These are phyloP conservation scores for Propithecus perrieri DNA, from an alignment of 2,797 vertebrate genomes.

Conservation along the genomic window DNA sequence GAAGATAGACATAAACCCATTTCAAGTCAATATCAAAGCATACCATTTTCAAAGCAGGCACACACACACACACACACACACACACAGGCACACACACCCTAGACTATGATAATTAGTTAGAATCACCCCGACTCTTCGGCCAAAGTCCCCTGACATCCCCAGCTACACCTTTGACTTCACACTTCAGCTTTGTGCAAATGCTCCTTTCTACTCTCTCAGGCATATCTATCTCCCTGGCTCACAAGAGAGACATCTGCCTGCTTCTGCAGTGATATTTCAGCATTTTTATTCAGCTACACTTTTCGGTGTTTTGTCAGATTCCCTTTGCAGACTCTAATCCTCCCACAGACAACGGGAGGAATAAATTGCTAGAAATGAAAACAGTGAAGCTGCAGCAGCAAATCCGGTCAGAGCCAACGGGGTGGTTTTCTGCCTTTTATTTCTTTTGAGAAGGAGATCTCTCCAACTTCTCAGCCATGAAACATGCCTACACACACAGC, in stretches of 20 bases:
- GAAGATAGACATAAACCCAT: background rate
- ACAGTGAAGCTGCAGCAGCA: background rate
- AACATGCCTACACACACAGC: background rate
- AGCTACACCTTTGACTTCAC: background rate
- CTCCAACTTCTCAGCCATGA: background rate
- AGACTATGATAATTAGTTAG: background rate
- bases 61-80: too few relatives aligned
- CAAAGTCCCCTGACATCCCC: background rate
- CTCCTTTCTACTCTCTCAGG: background rate
- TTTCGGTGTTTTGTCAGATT: conserved; percentile 54
- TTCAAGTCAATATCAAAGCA: background rate
- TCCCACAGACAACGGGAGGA: conserved; percentile 46
- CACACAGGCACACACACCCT: too few relatives aligned
- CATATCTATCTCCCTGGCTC: background rate
- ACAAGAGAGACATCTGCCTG: conserved; percentile 13
- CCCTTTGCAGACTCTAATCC: conserved; percentile 45
- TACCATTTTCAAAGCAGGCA: background rate
- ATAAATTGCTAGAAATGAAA: conserved; percentile 54
- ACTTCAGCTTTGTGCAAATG: background rate
- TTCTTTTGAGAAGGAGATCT: background rate
- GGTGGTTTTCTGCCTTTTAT: background rate
- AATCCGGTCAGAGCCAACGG: background rate
- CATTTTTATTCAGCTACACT: conserved; percentile 54
- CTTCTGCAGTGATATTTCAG: conserved; percentile 50
- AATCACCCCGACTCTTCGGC: background rate